These are phyloP conservation scores for Caerostris darwini DNA, from an alignment of 1,140 invertebrate genomes.

Conservation along the genomic window DNA sequence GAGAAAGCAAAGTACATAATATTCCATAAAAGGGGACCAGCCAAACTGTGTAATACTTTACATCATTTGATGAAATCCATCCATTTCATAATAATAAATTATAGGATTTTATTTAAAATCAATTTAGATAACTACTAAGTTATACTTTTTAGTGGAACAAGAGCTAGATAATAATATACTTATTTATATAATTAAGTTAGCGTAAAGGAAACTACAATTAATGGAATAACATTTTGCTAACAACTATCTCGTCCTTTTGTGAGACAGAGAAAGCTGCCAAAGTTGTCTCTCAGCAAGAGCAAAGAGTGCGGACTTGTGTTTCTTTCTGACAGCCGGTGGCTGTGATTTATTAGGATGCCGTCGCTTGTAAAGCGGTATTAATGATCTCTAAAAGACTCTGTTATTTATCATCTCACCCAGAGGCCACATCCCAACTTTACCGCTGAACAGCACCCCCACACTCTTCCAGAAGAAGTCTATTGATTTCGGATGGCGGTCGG, in stretches of 20 bases:
- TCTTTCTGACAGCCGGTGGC: background rate
- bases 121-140: no score
- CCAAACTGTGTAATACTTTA: no score
- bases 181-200: no score
- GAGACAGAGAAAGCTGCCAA: background rate
- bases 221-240: background rate
- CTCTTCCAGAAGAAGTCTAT: background rate
- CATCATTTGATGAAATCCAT: no score
- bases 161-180: no score
- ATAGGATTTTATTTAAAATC: no score
- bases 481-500: background rate
- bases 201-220: no score
- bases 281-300: background rate
- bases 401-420: background rate
- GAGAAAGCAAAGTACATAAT: no score
- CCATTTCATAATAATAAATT: no score
- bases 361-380: constrained; percentile 17
- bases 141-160: no score
- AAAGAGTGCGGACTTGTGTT: background rate
- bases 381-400: background rate
- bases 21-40: no score
- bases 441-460: background rate
- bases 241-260: background rate
- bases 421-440: background rate
- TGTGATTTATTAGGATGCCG: background rate